Evolutionary conservation across 2,113 vertebrate species (phyloP), one percentile per base, ranked within the genome.

Genomic region (Rhinopomastus cyanomelas): DNA sequence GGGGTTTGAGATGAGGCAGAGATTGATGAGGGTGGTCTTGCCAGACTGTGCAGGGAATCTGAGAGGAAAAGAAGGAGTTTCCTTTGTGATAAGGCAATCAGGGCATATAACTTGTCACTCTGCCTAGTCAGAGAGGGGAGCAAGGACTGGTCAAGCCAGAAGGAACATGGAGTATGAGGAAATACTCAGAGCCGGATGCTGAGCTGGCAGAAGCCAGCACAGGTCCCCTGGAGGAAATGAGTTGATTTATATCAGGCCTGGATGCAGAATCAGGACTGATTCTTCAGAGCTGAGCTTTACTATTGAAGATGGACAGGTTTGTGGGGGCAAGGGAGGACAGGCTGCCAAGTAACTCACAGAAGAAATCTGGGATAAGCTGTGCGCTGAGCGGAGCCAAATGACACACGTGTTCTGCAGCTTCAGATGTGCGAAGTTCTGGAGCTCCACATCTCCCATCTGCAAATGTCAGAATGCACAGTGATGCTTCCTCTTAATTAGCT

Each of bases 331-430:
- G 26, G 42, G 36, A 78, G 61, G 77, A 84, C 85, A 29, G 18
- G 22, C 51, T 94, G 94, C 82, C 89, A 94, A 87, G 71, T 65
- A 84, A 76, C 49, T 86, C 49, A 61, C 26, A 55, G 49, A 89
- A 93, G 64, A 89, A 74, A 29, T 87, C 7, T 71, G 51, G 73
- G 88, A 72, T 85, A 83, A 53, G 57, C 90, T 89, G 59, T 75
- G 32, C 39, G 72, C 73, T 65, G 32, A 91, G 44, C 30, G 91
- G 25, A 91, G 88, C 88, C 93, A 95, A 95, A 37, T 71, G 79
- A 22, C 3, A 18, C 42, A 68, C 51, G 36, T 77, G 57, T 88
- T 91, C 61, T 79, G 17, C 32, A 27, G 29, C 81, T 69, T 89
- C 59, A 88, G 69, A 84, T 79, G 7, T 75, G 65, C 74, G 61